Percentiles rank a stretch among this genome's conserved stretches.
Evolutionary conservation across 23 tunicate genomes (phyloP).

Genomic region (Trididemnum miniatum): DNA sequence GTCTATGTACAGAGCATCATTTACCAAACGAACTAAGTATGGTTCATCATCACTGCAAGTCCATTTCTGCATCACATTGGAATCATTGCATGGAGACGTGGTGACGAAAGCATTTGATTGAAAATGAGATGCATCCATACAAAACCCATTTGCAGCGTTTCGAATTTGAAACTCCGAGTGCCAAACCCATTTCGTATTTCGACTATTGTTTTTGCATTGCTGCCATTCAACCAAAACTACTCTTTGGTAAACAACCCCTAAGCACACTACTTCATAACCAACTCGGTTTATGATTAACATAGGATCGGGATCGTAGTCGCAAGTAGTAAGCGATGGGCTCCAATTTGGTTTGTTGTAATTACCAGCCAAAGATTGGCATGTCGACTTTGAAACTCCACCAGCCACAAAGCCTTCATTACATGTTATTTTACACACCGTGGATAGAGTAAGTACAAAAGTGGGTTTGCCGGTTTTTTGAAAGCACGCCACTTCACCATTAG

Average conservation of each 20-base stretch:
- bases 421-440: slow-evolving; percentile 16
- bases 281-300: slow-evolving; percentile 52
- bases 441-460: neutral
- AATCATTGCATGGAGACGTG: slow-evolving; percentile 39
- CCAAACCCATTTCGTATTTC: slow-evolving; percentile 50
- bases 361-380: neutral
- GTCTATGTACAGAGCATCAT: slow-evolving; percentile 2
- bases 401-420: slow-evolving; percentile 42
- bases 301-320: slow-evolving; percentile 65
- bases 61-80: slow-evolving; percentile 52
- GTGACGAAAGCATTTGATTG: neutral
- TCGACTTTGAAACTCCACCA: neutral
- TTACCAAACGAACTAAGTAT: neutral
- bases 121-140: slow-evolving; percentile 33
- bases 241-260: slow-evolving; percentile 23
- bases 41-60: slow-evolving; percentile 45
- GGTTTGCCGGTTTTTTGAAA: neutral
- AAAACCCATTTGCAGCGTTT: slow-evolving; percentile 36
- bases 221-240: slow-evolving; percentile 50
- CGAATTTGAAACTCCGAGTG: slow-evolving; percentile 22
- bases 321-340: slow-evolving; percentile 31
- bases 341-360: neutral
- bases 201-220: slow-evolving; percentile 6
- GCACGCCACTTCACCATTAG: slow-evolving; percentile 38
- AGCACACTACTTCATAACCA: slow-evolving; percentile 20